These are phyloP conservation scores for Ecdyonurus torrentis DNA, from an alignment of 2,888 invertebrate genomes.

Conservation along the genomic window DNA sequence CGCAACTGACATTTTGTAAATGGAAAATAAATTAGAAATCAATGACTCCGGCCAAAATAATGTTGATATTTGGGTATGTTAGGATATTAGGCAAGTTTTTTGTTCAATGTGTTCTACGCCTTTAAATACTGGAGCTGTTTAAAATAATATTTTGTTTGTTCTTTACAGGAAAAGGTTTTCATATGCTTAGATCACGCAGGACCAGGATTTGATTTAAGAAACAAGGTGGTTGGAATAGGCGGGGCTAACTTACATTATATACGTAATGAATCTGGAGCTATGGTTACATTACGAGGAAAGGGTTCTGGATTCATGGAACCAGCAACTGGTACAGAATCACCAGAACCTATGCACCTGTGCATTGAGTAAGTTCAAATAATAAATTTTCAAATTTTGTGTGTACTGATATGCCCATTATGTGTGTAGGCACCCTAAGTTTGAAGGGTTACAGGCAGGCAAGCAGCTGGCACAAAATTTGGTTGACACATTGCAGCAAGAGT, in stretches of 20 bases:
- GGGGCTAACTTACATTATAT: conserved; percentile 61
- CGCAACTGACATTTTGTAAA: too few relatives aligned
- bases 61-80: too few relatives aligned
- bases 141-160: background rate
- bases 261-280: conserved; percentile 58
- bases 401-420: background rate
- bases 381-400: too few relatives aligned
- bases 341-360: conserved; percentile 57
- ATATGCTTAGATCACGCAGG: conserved; percentile 63
- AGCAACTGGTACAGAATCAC: conserved; percentile 37
- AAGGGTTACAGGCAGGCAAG: conserved; percentile 50
- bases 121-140: background rate
- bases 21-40: too few relatives aligned
- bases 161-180: conserved; percentile 48
- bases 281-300: conserved; percentile 50
- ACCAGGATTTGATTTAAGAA: conserved; percentile 54
- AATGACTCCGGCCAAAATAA: too few relatives aligned
- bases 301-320: conserved; percentile 44
- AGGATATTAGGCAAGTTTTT: too few relatives aligned
- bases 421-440: conserved; percentile 45
- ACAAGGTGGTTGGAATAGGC: conserved; percentile 51
- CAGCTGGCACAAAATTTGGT: conserved; percentile 59
- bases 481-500: conserved; percentile 50
- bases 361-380: conserved; percentile 37
- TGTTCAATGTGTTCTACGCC: too few relatives aligned